Percentiles rank a stretch among this genome's conserved stretches.
phyloP scores from a whole-genome alignment of 1,140 invertebrate genomes.

The Pachyrhynchus sulphureomaculatus region DNA sequence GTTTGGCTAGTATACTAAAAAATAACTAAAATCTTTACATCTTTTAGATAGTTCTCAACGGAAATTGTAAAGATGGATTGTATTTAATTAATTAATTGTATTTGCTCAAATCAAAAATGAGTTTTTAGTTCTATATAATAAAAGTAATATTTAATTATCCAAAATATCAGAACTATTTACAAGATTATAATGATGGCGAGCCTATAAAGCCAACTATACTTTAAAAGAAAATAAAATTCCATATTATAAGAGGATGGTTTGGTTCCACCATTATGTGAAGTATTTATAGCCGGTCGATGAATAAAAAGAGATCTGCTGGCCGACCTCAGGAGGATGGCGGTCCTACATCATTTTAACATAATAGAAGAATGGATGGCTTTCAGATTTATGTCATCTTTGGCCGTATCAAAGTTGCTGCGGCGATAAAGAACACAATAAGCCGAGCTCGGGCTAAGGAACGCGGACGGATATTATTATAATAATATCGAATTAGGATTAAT shows the following conservation, averaged over 20 bases:
- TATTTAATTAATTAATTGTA: too few species aligned
- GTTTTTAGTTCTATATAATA: too few species aligned
- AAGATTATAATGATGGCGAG: not conserved
- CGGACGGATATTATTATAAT: constrained; percentile 35
- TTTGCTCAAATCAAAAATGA: too few species aligned
- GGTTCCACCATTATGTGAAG: constrained; percentile 40
- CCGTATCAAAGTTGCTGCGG: constrained; percentile 45
- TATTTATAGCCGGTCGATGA: constrained; percentile 41
- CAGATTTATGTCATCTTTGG: constrained; percentile 50
- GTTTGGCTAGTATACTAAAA: too few species aligned
- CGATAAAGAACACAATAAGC: constrained; percentile 41
- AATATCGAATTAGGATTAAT: too few species aligned
- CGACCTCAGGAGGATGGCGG: constrained; percentile 35
- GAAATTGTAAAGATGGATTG: too few species aligned
- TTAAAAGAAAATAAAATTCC: constrained; percentile 23
- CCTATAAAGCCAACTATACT: not conserved
- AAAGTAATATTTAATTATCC: too few species aligned
- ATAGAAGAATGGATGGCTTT: constrained; percentile 49
- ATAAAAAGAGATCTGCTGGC: constrained; percentile 41
- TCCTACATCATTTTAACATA: constrained; percentile 49
- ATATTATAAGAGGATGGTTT: constrained; percentile 31
- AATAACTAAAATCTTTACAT: too few species aligned
- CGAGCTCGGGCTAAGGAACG: constrained; percentile 20
- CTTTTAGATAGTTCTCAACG: too few species aligned
- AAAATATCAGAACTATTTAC: too few species aligned